Conservation (phyloP, 2,113 vertebrate genomes). For the Dipodomys stephensi region DNA sequence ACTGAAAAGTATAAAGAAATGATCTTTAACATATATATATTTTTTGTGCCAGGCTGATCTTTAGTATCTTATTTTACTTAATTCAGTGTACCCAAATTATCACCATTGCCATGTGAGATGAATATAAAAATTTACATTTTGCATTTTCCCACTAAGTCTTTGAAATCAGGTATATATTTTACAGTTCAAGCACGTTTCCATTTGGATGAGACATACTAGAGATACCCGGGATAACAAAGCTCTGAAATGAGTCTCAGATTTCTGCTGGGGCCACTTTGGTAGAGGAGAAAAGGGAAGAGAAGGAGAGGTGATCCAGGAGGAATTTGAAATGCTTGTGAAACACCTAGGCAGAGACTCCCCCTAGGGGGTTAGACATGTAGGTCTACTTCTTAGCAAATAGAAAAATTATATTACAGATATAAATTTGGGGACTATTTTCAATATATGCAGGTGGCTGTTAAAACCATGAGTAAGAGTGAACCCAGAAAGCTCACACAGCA, state of each 20-base stretch:
- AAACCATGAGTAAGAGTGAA: background rate
- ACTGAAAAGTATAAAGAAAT: constrained; percentile 15
- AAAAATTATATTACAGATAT: background rate
- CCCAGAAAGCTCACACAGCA: background rate
- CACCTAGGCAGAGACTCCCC: background rate
- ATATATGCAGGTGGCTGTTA: background rate
- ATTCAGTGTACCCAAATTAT: background rate
- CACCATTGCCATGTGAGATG: constrained; percentile 19
- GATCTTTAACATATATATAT: too few species aligned
- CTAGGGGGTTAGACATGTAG: background rate
- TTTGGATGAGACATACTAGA: background rate
- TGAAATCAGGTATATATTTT: background rate
- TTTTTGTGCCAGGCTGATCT: background rate
- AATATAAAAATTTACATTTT: background rate
- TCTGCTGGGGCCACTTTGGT: background rate
- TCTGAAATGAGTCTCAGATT: background rate
- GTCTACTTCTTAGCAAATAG: background rate
- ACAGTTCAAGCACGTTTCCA: background rate
- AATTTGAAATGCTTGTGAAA: background rate
- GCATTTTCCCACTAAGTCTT: background rate
- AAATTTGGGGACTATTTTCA: background rate
- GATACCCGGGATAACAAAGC: background rate
- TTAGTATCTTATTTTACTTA: constrained; percentile 23
- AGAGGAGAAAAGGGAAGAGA: background rate
- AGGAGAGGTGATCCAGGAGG: background rate